A percentile compares a stretch with the other conserved stretches of the same genome.
Evolutionary conservation across 2,113 vertebrate species (phyloP).

Genomic region (Brienomyrus brachyistius): DNA sequence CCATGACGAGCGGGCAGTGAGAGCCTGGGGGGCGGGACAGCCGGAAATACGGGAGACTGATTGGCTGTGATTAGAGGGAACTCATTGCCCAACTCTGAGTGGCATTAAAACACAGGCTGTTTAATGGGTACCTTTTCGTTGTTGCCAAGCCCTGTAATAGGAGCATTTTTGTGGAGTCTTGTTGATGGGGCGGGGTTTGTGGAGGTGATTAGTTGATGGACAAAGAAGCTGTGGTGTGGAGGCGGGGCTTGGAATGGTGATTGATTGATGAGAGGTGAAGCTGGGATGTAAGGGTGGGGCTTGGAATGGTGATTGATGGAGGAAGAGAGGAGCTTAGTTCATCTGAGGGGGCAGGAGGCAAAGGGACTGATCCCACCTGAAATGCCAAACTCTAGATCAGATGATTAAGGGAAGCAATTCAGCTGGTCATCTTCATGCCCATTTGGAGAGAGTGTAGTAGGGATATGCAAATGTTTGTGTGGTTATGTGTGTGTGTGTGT

Average conservation of each 20-base stretch:
- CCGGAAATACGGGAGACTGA: constrained; percentile 25
- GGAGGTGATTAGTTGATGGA: constrained; percentile 32
- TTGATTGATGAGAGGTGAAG: constrained; percentile 33
- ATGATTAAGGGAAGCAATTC: constrained; percentile 53
- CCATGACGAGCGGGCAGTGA: background rate
- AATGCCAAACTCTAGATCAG: constrained; percentile 27
- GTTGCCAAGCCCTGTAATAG: constrained; percentile 61
- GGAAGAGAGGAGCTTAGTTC: background rate
- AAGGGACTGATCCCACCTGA: background rate
- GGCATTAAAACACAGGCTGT: constrained; percentile 56
- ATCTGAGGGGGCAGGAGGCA: background rate
- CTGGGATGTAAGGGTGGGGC: background rate
- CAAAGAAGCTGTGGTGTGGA: background rate
- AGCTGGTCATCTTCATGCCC: constrained; percentile 50
- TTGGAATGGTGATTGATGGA: background rate
- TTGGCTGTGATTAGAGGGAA: constrained; percentile 46
- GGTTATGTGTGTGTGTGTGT: background rate
- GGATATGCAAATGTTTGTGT: constrained; percentile 20
- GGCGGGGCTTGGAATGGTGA: constrained; percentile 23
- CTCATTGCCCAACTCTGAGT: constrained; percentile 54
- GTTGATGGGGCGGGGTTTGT: constrained; percentile 1
- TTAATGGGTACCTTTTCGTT: constrained; percentile 51
- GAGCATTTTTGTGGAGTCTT: constrained; percentile 46
- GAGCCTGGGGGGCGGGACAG: background rate
- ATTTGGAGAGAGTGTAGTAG: constrained; percentile 40